Evolutionary conservation across 2,888 invertebrate genomes (phyloP).

Genomic region (Branchellion lobata): DNA sequence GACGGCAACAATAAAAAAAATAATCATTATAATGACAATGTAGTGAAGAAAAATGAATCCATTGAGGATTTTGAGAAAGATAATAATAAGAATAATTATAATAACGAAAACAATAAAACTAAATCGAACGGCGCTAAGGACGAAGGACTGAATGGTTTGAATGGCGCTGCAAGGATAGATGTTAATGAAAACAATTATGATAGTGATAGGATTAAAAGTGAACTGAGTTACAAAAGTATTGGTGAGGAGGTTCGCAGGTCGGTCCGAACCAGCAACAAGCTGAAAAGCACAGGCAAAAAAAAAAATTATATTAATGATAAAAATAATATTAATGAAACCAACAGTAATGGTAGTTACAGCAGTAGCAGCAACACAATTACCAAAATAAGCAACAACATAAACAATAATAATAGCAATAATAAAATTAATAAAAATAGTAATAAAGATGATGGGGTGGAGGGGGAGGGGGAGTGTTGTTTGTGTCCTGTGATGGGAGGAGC

Average conservation of each 20-base stretch:
- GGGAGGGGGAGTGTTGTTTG: slow-evolving; percentile 71
- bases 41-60: no score
- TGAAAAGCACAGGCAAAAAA: neutral
- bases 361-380: neutral
- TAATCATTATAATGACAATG: no score
- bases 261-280: neutral
- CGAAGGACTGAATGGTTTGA: neutral
- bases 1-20: no score
- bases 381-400: neutral
- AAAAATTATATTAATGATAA: neutral
- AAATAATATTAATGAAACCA: neutral
- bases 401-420: slow-evolving; percentile 2
- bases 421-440: neutral
- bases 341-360: neutral
- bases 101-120: neutral
- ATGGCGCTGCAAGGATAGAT: neutral
- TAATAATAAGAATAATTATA: neutral
- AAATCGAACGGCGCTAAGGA: no score
- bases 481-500: slow-evolving; percentile 98
- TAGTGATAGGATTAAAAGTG: slow-evolving; percentile 8
- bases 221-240: neutral
- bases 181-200: slow-evolving; percentile 16
- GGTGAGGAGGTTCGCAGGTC: neutral
- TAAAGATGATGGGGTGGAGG: neutral
- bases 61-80: no score